These are phyloP conservation scores for Scopus umbretta DNA, from an alignment of 2,113 vertebrate genomes.

Conservation along the genomic window DNA sequence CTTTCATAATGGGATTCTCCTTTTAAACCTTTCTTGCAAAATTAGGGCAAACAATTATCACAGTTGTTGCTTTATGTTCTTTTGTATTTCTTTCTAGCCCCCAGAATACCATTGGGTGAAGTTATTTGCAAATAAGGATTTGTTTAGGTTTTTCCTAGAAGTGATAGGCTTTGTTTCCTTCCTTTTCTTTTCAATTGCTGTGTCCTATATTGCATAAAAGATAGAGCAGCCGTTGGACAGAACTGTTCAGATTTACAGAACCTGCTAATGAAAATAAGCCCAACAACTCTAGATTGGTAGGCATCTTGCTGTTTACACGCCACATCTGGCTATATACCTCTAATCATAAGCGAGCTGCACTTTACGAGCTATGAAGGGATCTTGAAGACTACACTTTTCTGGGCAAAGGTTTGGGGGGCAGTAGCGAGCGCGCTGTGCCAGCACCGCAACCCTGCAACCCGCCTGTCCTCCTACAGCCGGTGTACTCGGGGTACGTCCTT, in stretches of 20 bases:
- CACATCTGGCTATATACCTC: background rate
- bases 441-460: background rate
- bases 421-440: background rate
- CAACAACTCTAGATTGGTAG: background rate
- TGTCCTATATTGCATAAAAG: background rate
- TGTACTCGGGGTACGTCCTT: accelerated
- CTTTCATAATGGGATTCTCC: background rate
- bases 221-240: background rate
- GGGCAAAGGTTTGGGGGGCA: background rate
- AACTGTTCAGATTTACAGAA: background rate
- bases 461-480: accelerated
- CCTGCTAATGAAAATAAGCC: background rate
- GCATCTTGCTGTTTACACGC: background rate
- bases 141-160: background rate
- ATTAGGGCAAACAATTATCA: background rate
- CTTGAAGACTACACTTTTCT: background rate
- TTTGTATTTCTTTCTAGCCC: background rate
- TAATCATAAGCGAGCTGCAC: background rate
- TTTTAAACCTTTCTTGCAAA: background rate
- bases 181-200: background rate
- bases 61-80: background rate
- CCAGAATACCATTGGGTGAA: background rate
- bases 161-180: background rate
- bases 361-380: background rate
- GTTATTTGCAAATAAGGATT: background rate